These are phyloP conservation scores for Anticlea derivata DNA, from an alignment of 2,888 invertebrate species.

Conservation along the genomic window DNA sequence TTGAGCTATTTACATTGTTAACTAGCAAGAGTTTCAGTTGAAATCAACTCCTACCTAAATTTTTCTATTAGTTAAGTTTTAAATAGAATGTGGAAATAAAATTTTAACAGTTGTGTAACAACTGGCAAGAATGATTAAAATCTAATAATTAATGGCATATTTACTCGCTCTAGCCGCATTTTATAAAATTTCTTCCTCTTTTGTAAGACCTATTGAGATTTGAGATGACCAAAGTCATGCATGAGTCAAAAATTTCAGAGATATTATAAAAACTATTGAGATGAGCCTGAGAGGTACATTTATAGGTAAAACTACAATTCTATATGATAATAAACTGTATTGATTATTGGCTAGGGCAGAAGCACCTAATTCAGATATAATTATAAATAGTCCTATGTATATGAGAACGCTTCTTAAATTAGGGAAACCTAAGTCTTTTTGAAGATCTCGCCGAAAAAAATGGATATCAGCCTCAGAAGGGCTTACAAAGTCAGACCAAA, in stretches of 20 bases:
- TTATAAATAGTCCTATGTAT: conserved; percentile 32
- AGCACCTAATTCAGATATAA: conserved; percentile 36
- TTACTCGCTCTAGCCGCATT: conserved; percentile 25
- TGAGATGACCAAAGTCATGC: too few relatives aligned
- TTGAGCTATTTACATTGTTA: conserved; percentile 17
- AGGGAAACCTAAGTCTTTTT: conserved; percentile 27
- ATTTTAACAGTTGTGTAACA: conserved; percentile 44
- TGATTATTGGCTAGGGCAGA: conserved; percentile 27
- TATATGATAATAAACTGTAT: too few relatives aligned
- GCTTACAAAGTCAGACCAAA: neutral
- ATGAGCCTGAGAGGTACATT: neutral
- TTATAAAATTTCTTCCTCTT: conserved; percentile 14
- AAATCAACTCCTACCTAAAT: neutral
- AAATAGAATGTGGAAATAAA: conserved; percentile 2
- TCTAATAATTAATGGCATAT: conserved; percentile 51
- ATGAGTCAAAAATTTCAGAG: too few relatives aligned
- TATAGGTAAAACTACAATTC: neutral
- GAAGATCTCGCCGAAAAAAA: conserved; percentile 5
- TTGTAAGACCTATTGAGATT: too few relatives aligned
- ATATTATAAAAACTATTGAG: too few relatives aligned
- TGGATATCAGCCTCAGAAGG: neutral
- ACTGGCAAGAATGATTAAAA: conserved; percentile 51
- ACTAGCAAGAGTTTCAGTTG: neutral
- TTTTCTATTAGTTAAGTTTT: neutral
- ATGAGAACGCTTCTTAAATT: conserved; percentile 28